Evolutionary conservation across 1,140 invertebrate species (phyloP), one percentile per base, ranked within the genome.

Genomic region (Lepidurus couesii): DNA sequence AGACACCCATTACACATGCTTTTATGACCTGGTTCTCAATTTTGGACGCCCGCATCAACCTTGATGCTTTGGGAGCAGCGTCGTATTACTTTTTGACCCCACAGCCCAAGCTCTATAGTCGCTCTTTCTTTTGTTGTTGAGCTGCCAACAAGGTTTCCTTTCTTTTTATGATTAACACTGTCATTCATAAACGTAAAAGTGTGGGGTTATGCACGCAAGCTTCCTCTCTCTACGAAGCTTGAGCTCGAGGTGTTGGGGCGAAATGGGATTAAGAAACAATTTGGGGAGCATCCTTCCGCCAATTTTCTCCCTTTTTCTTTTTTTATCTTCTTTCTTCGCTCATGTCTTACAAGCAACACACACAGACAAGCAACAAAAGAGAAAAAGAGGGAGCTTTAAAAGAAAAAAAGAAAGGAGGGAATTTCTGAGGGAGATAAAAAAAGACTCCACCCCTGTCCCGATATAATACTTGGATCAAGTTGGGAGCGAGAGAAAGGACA

Each of bases 191-290:
- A 65, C 16, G 53, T 16, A 65, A 21, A 65, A n/a, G 53, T 65
- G 53, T 13, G 53, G 53, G 53, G 53, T 21, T 65, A 65, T 65
- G 53, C 53, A 65, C 53, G 9, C 8, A 34, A 9, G 53, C 53
- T 65, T 21, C 53, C 21, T 65, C 53, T 7, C 3, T 21, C 53
- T 65, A 21, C 0, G 4, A 7, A n/a, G 6, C 21, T 65, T 65
- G 16, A n/a, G 16, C 13, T 65, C 53, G 53, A 65, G 53, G 53
- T 65, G 53, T 65, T 65, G 53, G 21, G 53, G 53, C 53, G 53
- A 65, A 65, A 65, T 65, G 53, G 53, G 53, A 65, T 65, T 65
- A 65, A 65, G 53, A 65, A 65, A 65, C 53, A 65, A 65, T 65
- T 65, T 65, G 53, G n/a, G 53, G 3, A 65, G 53, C 53, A 65